Evolutionary conservation across 2,113 vertebrate species (phyloP), one percentile per base, ranked within the genome.

Genomic region (Pomatorhinus ruficollis): DNA sequence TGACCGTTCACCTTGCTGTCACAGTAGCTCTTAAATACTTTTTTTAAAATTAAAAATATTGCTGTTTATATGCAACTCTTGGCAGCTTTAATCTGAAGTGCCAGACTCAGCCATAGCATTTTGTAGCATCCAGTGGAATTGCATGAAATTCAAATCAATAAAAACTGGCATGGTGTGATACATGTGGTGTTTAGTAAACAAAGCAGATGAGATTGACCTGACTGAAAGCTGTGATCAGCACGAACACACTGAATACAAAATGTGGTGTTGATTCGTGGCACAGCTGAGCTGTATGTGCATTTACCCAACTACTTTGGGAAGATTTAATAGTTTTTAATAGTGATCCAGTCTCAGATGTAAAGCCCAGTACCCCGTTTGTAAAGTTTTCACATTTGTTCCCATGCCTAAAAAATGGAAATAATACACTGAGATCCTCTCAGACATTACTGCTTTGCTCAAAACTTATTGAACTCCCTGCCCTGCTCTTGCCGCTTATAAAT

Each of bases 111-210:
- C 60, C 57, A 23, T 2, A 83, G 61, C 13, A 57, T 95, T 95
- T 80, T 72, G 81, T 15, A 76, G 40, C 53, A 42, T 87, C 83
- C 87, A 37, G 50, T 88, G 65, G 71, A 97, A 94, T 35, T 68
- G 81, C 69, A 39, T 53, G 50, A 94, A 94, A 90, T 90, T 77
- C 85, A 85, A 85, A 94, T 96, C 95, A 87, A 96, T 96, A 93
- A 91, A 87, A 80, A 80, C 84, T 90, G 87, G 25, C 83, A 69
- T 69, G 50, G 47, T 88, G 72, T 80, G 94, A 94, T 95, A 57
- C 84, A 84, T 93, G 92, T 83, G 78, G 83, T 96, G 90, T 94
- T 97, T 92, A 95, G 83, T 90, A 97, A 97, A 96, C 96, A 96
- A 95, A 89, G 86, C 59, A 89, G 93, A 92, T 69, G 90, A 89